Evolutionary conservation across 2,113 vertebrate genomes (phyloP).

Genomic region (Paedocypris sp.): DNA sequence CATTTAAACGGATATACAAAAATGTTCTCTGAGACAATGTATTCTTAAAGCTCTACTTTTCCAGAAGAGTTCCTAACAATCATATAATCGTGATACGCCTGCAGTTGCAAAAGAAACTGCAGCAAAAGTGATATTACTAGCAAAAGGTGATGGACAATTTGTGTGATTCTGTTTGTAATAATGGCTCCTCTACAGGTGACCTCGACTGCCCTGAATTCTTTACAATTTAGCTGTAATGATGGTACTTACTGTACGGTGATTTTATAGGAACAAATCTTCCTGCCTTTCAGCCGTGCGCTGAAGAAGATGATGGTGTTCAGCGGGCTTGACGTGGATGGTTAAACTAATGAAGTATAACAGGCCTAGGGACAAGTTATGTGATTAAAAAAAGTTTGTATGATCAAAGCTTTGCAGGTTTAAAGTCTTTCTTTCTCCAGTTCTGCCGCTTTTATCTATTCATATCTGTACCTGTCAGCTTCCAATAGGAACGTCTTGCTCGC

Average conservation of each 20-base stretch:
- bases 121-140: too few species aligned
- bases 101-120: too few species aligned
- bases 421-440: slow-evolving; percentile 23
- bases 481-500: slow-evolving; percentile 40
- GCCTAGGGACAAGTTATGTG: not conserved
- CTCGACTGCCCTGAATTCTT: not conserved
- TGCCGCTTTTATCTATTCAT: slow-evolving; percentile 20
- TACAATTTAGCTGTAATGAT: not conserved
- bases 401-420: slow-evolving; percentile 9
- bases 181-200: not conserved
- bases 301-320: too few species aligned
- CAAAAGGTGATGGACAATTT: too few species aligned
- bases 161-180: not conserved
- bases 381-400: slow-evolving; percentile 6
- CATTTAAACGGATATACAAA: too few species aligned
- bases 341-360: slow-evolving; percentile 3
- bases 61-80: too few species aligned
- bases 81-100: too few species aligned
- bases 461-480: slow-evolving; percentile 39
- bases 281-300: not conserved
- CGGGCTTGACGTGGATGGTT: not conserved
- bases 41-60: too few species aligned
- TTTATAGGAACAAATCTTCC: not conserved
- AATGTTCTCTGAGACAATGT: too few species aligned
- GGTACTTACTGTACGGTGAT: not conserved